Evolutionary conservation across 2,888 invertebrate species (phyloP), one percentile per base, ranked within the genome.

Genomic region (Drosophila peninsularis): DNA sequence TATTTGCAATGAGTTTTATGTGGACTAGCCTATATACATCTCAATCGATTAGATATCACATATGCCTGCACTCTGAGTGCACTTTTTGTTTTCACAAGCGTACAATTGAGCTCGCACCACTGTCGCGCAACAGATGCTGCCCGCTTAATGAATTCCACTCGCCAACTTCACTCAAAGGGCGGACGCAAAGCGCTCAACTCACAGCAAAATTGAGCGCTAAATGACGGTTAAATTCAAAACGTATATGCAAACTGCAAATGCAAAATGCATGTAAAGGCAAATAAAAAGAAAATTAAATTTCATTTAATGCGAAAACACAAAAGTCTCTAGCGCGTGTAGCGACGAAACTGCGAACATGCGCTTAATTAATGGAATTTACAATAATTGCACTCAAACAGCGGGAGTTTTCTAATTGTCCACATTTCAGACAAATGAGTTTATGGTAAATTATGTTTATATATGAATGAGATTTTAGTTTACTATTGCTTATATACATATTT

Each of bases 111-210:
- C 45, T 36, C 14, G n/a, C 34, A 32, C 68, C 75, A 75, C 68
- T 58, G 75, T 75, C 34, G 58, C 61, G 75, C 75, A 75, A 75
- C 72, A 75, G 75, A 39, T 75, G 75, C 62, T 21, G 41, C 37
- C 34, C 34, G n/a, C 21, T 9, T 50, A 50, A 50, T 34, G 58
- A 58, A 70, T 58, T 60, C 62, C 41, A 71, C 71, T 75, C 62
- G 57, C 54, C 36, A 58, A 44, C 45, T 62, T 9, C 41, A 58
- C 65, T 73, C 70, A 42, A 32, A 37, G 19, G 36, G 17, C 5
- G 13, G 6, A 47, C 7, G 7, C 6, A 27, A 42, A 54, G 13
- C 39, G 34, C 65, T 55, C 60, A 61, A 65, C 32, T 63, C 37
- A 44, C n/a, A 11, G n/a, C 5, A 11, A 19, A 24, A 47, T 14